Conservation (phyloP, 2,797 vertebrate species). For the Lutjanus argentimaculatus region DNA sequence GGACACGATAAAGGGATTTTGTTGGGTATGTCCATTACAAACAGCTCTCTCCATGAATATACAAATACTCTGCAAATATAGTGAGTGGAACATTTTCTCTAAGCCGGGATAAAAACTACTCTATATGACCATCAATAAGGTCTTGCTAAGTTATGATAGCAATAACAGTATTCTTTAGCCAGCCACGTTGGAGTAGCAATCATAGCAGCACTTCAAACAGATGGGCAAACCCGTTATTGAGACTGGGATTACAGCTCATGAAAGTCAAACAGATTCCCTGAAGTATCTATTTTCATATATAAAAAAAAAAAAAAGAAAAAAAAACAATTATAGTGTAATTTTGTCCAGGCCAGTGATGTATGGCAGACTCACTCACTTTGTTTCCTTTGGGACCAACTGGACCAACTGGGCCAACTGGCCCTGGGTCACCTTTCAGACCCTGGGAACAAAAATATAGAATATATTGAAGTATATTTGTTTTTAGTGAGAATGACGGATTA, state of each 20-base stretch:
- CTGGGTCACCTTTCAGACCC: slow-evolving; percentile 92
- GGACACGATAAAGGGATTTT: slow-evolving; percentile 55
- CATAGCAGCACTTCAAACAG: slow-evolving; percentile 69
- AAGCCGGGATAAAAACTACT: slow-evolving; percentile 55
- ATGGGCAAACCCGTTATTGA: slow-evolving; percentile 57
- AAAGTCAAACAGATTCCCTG: slow-evolving; percentile 55
- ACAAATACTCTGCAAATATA: slow-evolving; percentile 66
- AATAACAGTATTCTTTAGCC: slow-evolving; percentile 57
- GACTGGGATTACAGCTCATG: slow-evolving; percentile 52
- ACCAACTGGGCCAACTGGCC: slow-evolving; percentile 87
- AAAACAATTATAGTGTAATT: slow-evolving; percentile 27
- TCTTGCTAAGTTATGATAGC: slow-evolving; percentile 50
- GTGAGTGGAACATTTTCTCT: slow-evolving; percentile 47
- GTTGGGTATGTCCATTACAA: slow-evolving; percentile 55
- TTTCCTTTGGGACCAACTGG: slow-evolving; percentile 87
- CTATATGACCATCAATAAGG: slow-evolving; percentile 50
- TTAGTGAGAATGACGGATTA: slow-evolving; percentile 14
- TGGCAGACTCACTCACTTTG: slow-evolving; percentile 87
- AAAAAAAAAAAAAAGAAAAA: slow-evolving; percentile 11
- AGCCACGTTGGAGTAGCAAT: slow-evolving; percentile 62
- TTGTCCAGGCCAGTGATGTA: slow-evolving; percentile 28
- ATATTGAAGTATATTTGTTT: slow-evolving; percentile 42
- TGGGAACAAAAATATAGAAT: slow-evolving; percentile 77
- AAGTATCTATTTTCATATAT: slow-evolving; percentile 38
- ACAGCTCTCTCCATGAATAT: slow-evolving; percentile 60